phyloP scores from a whole-genome alignment of 1,140 invertebrate genomes.

The Anoplophora glabripennis region DNA sequence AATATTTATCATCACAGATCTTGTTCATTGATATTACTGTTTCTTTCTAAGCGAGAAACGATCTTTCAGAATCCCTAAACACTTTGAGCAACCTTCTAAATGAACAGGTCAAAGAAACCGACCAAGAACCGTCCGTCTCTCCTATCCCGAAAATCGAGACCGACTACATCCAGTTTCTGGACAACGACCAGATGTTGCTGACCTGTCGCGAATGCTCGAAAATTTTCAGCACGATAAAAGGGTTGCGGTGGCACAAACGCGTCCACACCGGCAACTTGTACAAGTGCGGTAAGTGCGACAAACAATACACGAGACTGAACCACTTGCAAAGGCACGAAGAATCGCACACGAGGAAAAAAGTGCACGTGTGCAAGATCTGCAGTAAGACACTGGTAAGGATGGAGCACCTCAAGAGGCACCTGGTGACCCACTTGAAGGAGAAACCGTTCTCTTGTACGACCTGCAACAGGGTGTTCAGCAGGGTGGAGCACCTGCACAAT shows the following conservation, averaged over 20 bases:
- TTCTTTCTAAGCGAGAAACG: no score
- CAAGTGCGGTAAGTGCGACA: conserved; percentile 44
- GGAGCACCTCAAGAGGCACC: conserved; percentile 46
- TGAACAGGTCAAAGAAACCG: conserved; percentile 1
- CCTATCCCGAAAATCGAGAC: conserved; percentile 23
- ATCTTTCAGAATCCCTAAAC: conserved; percentile 27
- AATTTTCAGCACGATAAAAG: conserved; percentile 26
- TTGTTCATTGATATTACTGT: no score
- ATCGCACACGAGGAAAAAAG: conserved; percentile 40
- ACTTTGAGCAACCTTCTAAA: conserved; percentile 25
- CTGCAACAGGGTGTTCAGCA: conserved; percentile 54
- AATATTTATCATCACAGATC: no score
- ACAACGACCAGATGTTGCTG: conserved; percentile 41
- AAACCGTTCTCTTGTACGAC: conserved; percentile 54
- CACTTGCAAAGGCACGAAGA: conserved; percentile 43
- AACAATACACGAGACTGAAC: conserved; percentile 41
- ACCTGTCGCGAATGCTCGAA: conserved; percentile 43
- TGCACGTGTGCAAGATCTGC: conserved; percentile 45
- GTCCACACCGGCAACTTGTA: conserved; percentile 39
- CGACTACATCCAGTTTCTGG: conserved; percentile 42
- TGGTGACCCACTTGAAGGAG: conserved; percentile 44
- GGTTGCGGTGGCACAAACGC: conserved; percentile 40
- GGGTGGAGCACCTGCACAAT: conserved; percentile 51
- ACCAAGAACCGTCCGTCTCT: conserved; percentile 5
- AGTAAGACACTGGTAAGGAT: conserved; percentile 44